phyloP scores from a whole-genome alignment of 2,113 vertebrate genomes.

The Chinchilla lanigera region DNA sequence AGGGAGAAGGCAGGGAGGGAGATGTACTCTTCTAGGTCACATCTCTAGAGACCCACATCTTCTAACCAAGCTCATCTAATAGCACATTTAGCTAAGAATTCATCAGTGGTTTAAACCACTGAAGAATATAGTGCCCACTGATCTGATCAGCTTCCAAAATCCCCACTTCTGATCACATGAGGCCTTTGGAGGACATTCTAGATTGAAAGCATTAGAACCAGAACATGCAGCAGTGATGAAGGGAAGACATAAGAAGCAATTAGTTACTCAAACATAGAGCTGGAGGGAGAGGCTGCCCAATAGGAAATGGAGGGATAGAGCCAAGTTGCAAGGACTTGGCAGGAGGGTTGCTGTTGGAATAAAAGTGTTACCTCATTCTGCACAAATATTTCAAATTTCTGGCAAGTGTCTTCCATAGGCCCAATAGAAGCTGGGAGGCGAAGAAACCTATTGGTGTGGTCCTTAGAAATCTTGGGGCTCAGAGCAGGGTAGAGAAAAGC shows the following conservation, averaged over 20 bases:
- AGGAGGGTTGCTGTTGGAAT: background rate
- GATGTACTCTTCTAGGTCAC: background rate
- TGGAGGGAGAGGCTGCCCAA: background rate
- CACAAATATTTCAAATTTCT: background rate
- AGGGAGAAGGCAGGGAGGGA: background rate
- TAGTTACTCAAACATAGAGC: background rate
- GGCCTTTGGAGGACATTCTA: background rate
- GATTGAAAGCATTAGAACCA: background rate
- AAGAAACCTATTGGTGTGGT: background rate
- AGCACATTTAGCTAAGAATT: background rate
- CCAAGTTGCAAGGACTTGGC: background rate
- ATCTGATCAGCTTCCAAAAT: background rate
- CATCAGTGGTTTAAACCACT: background rate
- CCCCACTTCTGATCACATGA: background rate
- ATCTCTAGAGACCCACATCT: background rate
- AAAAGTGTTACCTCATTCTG: background rate
- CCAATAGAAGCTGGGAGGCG: background rate
- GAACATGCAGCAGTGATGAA: background rate
- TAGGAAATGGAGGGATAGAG: background rate
- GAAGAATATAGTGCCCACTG: background rate
- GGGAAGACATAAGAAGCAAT: background rate
- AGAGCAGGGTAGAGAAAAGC: background rate
- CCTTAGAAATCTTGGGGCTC: background rate
- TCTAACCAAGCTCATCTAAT: background rate
- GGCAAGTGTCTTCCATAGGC: background rate